Percentiles rank a stretch among this genome's conserved stretches.
Evolutionary conservation across 2,113 vertebrate genomes (phyloP).

Genomic region (Oophaga pumilio): DNA sequence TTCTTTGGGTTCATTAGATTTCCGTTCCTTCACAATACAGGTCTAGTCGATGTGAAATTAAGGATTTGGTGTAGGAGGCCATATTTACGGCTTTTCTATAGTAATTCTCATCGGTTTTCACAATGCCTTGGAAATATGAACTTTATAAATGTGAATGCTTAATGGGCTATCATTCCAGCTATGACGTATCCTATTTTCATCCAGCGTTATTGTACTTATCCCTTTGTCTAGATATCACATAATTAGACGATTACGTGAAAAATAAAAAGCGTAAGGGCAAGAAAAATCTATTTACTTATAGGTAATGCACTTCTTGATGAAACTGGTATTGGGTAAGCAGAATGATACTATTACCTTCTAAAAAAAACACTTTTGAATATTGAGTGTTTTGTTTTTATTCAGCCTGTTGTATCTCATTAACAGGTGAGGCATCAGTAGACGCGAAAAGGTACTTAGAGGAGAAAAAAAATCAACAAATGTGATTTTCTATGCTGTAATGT

Average conservation of each 20-base stretch:
- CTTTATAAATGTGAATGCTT: constrained; percentile 3
- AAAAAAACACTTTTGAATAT: constrained; percentile 43
- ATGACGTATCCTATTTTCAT: constrained; percentile 35
- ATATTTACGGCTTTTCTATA: not conserved
- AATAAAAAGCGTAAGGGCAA: constrained; percentile 10
- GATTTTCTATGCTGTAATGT: not conserved
- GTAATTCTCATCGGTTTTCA: not conserved
- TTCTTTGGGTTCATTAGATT: constrained; percentile 27
- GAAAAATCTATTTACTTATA: constrained; percentile 36
- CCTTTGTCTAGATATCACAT: constrained; percentile 19
- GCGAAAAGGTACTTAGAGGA: not conserved
- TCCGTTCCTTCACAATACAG: not conserved
- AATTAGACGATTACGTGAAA: constrained; percentile 46
- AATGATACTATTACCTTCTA: constrained; percentile 38
- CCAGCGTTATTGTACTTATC: constrained; percentile 23
- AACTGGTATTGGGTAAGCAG: constrained; percentile 45
- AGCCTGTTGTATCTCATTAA: not conserved
- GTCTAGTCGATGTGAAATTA: constrained; percentile 16
- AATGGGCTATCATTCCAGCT: constrained; percentile 29
- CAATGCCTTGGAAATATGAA: constrained; percentile 16
- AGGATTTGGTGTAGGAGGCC: not conserved
- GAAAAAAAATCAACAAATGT: not conserved
- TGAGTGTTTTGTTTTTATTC: constrained; percentile 39
- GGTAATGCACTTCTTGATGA: constrained; percentile 14
- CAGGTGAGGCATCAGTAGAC: not conserved